Evolutionary conservation across 2,797 vertebrate species (phyloP), one percentile per base, ranked within the genome.

Genomic region (Tarsius wallacei): DNA sequence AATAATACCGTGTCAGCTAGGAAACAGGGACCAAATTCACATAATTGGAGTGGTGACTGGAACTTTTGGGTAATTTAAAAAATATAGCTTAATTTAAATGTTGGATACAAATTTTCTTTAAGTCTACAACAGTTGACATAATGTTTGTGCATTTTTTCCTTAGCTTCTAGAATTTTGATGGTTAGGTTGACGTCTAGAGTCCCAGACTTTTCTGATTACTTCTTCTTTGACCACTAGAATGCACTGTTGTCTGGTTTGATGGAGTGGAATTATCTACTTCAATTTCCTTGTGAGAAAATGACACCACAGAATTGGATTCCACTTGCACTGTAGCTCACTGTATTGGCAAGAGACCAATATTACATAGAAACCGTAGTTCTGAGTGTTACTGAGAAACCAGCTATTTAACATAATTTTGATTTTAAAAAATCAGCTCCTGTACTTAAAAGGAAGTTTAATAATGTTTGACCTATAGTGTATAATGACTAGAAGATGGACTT

Each of bases 21-120:
- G 96, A 98, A 98, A 95, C 98, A 98, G 77, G 66, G 94, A 64
- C 97, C 98, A 64, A 93, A 97, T 97, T 96, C 97, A 26, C 97
- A 98, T 73, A 98, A 98, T 86, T 99, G 98, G 98, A 99, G 98
- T 91, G 92, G 98, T 84, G 98, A 99, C 94, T 99, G 99, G 98
- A 98, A 97, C 95, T 97, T 96, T 94, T 96, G 97, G 95, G 96
- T 98, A 96, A 92, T 93, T 90, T 94, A 66, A 4, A 42, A 42
- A 42, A 42, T 76, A 55, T 78, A n/a, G 84, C 11, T 93, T 90
- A 28, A 71, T 93, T 93, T 95, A 85, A 92, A 90, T 89, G 19
- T 63, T 90, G 15, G 82, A 92, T 87, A 22, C 28, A 93, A 59
- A 76, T 55, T 91, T 92, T 82, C 19, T 55, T 51, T 87, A 77